Evolutionary conservation across 2,888 invertebrate genomes (phyloP).

Genomic region (Lycaena phlaeas): DNA sequence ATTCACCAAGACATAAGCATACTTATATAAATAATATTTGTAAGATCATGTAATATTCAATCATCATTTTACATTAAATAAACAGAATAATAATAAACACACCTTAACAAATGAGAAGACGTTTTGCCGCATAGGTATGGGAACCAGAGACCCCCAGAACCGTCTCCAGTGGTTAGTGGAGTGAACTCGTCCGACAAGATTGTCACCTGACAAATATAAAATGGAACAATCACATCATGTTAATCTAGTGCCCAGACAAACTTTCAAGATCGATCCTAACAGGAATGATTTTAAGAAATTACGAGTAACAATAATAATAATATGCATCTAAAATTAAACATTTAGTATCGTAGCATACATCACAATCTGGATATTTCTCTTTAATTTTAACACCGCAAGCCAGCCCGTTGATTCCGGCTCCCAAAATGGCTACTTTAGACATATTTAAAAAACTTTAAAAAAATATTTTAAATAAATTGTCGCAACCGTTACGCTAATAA

Average conservation of each 20-base stretch:
- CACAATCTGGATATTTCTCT: slow-evolving; percentile 59
- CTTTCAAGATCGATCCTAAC: not conserved
- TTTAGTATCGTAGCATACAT: slow-evolving; percentile 52
- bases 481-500: no score
- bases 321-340: no score
- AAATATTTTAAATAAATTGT: no score
- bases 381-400: slow-evolving; percentile 79
- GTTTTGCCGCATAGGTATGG: slow-evolving; percentile 77
- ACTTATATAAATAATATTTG: no score
- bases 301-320: no score
- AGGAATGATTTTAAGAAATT: no score
- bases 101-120: slow-evolving; percentile 64
- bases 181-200: slow-evolving; percentile 78
- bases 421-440: slow-evolving; percentile 76
- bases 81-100: no score
- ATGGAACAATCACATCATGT: slow-evolving; percentile 9
- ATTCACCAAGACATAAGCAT: not conserved
- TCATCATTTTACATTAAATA: no score
- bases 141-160: slow-evolving; percentile 84
- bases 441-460: slow-evolving; percentile 18
- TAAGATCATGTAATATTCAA: no score
- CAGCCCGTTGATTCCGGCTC: slow-evolving; percentile 83
- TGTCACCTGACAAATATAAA: no score
- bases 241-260: not conserved
- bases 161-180: slow-evolving; percentile 84